Evolutionary conservation across 2,888 invertebrate species (phyloP).

Genomic region (Microctonus brassicae): DNA sequence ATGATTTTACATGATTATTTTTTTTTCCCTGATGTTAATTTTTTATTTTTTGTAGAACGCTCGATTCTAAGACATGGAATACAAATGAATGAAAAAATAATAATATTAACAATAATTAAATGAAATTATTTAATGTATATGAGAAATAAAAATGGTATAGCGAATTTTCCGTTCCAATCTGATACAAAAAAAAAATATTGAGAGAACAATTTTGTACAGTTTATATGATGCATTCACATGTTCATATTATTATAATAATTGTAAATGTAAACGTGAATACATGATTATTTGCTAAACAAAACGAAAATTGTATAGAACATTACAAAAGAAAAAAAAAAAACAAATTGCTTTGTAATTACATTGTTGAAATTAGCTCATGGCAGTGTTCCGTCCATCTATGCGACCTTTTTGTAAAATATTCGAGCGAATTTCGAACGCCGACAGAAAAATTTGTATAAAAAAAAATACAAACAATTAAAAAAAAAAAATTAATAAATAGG

Average conservation of each 20-base stretch:
- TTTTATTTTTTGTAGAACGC: constrained; percentile 16
- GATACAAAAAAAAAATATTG: constrained; percentile 1
- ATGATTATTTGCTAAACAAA: not conserved
- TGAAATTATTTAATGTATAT: not conserved
- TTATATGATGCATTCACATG: constrained; percentile 13
- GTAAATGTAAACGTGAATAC: not conserved
- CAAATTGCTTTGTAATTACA: constrained; percentile 28
- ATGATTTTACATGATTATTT: constrained; percentile 26
- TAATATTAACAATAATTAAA: not conserved
- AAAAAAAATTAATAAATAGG: no score
- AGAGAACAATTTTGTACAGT: constrained; percentile 17
- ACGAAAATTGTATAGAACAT: constrained; percentile 16
- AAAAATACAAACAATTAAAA: no score
- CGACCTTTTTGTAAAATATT: constrained; percentile 46
- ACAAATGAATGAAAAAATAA: not conserved
- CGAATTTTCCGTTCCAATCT: constrained; percentile 7
- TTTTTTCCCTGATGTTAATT: not conserved
- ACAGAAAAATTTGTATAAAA: constrained; percentile 39
- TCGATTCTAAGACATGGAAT: constrained; percentile 1
- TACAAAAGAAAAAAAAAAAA: constrained; percentile 19
- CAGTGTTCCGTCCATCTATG: constrained; percentile 53
- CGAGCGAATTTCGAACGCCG: constrained; percentile 38
- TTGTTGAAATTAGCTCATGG: constrained; percentile 38
- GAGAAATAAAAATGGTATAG: not conserved
- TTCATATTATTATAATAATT: constrained; percentile 8